Base-by-base conservation (phyloP, 2,797 vertebrate species). In the Crocodylus rhombifer region DNA sequence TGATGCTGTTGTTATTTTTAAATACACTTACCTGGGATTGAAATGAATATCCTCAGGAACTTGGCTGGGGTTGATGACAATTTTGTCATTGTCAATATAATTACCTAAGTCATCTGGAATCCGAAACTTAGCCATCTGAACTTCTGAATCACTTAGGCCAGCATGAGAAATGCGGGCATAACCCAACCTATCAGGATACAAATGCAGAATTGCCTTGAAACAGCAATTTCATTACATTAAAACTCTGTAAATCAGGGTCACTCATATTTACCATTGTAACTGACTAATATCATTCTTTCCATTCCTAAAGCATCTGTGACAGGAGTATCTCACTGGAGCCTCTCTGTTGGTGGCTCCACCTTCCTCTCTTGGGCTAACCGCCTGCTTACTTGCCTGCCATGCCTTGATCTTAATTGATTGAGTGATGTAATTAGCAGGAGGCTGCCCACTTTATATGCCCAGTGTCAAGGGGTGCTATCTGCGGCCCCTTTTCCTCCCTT, bases 91-190 rank as follows among this genome's bases (percentile, higher is more conserved):
- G 86, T 98, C 97, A 77, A 58, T 89, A n/a, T 96, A 98, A 89
- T 93, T 93, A 63, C 91, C 15, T 57, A 93, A 58, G 2, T 97
- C 92, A 90, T 97, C 95, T 16, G 98, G 98, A 63, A 98, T 98
- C 91, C 97, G 96, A 93, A 98, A 98, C 94, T 96, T 98, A 81
- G 97, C 97, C 95, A 98, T 94, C 92, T 98, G 98, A 88, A 98
- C 94, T 96, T 98, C 98, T 84, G 98, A 98, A 87, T 98, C 98
- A 94, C 97, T 98, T 93, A 98, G 96, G 75, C 94, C 96, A 92
- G 97, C 98, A 26, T 97, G 98, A 92, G 98, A 98, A 86, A 98
- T 97, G 79, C 97, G 97, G 80, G 98, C 98, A 83, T 98, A 98
- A 62, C 97, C 98, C 91, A 98, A 81, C 51, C 98, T 98, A 83